Evolutionary conservation across 2,113 vertebrate genomes (phyloP).

Genomic region (Nycticebus coucang): DNA sequence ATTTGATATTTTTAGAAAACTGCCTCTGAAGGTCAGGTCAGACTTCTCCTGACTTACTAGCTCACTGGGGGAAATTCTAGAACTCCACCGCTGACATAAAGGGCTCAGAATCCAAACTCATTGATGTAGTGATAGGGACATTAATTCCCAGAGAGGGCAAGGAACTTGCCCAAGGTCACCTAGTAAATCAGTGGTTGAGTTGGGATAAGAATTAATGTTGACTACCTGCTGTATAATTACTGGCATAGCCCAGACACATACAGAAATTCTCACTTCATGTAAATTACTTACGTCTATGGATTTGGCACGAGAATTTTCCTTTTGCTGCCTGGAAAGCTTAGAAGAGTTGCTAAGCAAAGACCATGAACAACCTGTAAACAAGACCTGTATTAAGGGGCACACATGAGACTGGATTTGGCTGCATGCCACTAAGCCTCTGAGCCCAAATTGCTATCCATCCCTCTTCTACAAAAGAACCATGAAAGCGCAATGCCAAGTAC

Average conservation of each 20-base stretch:
- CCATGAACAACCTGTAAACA: neutral
- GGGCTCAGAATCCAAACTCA: neutral
- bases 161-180: neutral
- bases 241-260: neutral
- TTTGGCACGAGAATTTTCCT: neutral
- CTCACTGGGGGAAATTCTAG: neutral
- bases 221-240: neutral
- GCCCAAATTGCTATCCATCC: neutral
- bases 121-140: neutral
- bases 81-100: neutral
- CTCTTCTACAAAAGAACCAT: neutral
- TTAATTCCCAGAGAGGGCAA: neutral
- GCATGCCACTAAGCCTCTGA: neutral
- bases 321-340: neutral
- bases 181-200: neutral
- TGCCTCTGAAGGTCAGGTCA: neutral
- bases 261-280: conserved; percentile 21
- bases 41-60: neutral
- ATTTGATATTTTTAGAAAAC: conserved; percentile 5
- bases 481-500: neutral
- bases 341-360: neutral
- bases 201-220: neutral
- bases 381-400: neutral
- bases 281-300: neutral
- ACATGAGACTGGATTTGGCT: neutral